Conservation (phyloP, 2,113 vertebrate genomes). For the Apistogramma diplotaenia region DNA sequence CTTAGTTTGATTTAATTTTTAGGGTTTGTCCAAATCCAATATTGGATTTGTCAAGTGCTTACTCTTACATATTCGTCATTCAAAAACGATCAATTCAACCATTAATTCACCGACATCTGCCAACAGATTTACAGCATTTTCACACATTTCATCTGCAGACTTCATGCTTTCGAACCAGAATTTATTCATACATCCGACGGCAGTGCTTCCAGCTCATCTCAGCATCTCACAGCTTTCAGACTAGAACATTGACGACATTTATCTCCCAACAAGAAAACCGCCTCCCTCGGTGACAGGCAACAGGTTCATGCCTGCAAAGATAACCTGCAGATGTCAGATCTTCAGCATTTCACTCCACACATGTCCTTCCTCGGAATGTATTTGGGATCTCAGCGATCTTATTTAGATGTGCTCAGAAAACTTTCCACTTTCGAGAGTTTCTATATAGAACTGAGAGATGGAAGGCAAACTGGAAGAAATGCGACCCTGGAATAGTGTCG, state of each 20-base stretch:
- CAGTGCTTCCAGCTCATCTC: not conserved
- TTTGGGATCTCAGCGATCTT: not conserved
- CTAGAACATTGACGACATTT: not conserved
- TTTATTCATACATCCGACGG: not conserved
- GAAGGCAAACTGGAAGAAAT: not conserved
- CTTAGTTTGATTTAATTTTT: not conserved
- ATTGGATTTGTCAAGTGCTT: not conserved
- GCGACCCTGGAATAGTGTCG: not conserved
- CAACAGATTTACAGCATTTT: not conserved
- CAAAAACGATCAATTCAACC: not conserved
- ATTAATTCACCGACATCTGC: not conserved
- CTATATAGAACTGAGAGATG: not conserved
- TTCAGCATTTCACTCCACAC: not conserved
- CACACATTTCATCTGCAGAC: not conserved
- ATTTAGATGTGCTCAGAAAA: not conserved
- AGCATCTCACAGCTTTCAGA: not conserved
- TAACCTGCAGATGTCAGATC: not conserved
- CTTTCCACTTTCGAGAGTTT: not conserved
- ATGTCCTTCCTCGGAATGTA: not conserved
- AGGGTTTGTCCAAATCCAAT: not conserved
- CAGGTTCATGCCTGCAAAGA: not conserved
- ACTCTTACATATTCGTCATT: not conserved
- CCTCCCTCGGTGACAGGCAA: not conserved
- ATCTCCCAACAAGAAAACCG: not conserved
- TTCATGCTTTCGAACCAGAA: not conserved